Evolutionary conservation across 2,888 invertebrate species (phyloP), one percentile per base, ranked within the genome.

Genomic region (Tubulanus polymorphus): DNA sequence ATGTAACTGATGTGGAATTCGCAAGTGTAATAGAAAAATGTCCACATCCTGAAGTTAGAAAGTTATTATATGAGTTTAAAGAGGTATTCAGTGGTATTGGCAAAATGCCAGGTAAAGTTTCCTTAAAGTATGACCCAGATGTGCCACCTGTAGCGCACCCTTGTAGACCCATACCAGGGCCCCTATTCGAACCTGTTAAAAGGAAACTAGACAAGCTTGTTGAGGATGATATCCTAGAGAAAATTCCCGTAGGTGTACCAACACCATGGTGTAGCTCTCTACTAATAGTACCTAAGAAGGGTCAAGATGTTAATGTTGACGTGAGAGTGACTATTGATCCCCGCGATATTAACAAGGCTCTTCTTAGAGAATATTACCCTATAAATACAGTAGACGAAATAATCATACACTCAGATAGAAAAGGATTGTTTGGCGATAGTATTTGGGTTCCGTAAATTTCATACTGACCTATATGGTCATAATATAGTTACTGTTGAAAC

Each of bases 321-420:
- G 56, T 56, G 15, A 52, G 47, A 30, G 10, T 56, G n/a, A 53
- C 53, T 35, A 57, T 57, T 2, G 55, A 57, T 32, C 55, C 55
- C 30, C 32, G 23, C 29, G 50, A 57, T 41, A 41, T 57, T 2
- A 57, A 56, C 35, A 56, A 57, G 29, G 57, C 55, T 2, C 27
- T 57, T 18, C 54, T 45, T 12, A n/a, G 57, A 41, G 55, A 54
- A 45, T 50, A 51, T 27, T 37, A 57, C 41, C 51, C 55, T 2
- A 37, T 26, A 10, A 26, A 26, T n/a, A 55, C 55, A 26, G 53
- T 55, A 18, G 55, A 55, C 57, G 8, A 47, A 57, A 26, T 46
- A 45, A 23, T 48, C 50, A 10, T 57, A 57, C 35, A 56, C 56
- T 3, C 55, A 56, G 48, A 57, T 58, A 15, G 56, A 57, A 28